Evolutionary conservation across 1,140 invertebrate species (phyloP).

Genomic region (Onthophagus taurus): DNA sequence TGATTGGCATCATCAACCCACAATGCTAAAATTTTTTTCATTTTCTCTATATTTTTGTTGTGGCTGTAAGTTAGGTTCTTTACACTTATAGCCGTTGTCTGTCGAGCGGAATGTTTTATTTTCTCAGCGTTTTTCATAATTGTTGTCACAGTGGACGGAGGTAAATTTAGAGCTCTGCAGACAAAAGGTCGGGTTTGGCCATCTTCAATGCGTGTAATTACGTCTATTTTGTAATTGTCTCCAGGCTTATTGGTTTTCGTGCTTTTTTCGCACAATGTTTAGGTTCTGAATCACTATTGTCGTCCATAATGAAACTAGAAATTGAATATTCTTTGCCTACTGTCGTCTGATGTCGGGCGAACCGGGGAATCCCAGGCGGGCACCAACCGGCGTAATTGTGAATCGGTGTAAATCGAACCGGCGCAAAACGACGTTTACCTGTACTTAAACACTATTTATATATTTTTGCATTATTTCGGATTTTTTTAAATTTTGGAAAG

Average conservation of each 20-base stretch:
- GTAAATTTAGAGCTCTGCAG: constrained; percentile 9
- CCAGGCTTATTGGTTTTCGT: constrained; percentile 3
- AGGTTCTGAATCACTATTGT: too few relatives aligned
- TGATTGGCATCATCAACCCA: too few relatives aligned
- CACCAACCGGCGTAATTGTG: too few relatives aligned
- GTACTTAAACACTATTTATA: too few relatives aligned
- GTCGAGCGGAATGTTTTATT: constrained; percentile 5
- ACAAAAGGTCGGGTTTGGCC: constrained; percentile 10
- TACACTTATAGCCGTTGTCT: constrained; percentile 9
- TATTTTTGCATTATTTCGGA: too few relatives aligned
- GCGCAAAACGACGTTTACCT: too few relatives aligned
- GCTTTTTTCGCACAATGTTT: constrained; percentile 11
- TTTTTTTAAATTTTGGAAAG: too few relatives aligned
- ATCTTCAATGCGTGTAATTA: constrained; percentile 13
- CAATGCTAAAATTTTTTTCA: constrained; percentile 11
- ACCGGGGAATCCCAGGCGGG: too few relatives aligned
- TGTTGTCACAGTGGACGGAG: constrained; percentile 14
- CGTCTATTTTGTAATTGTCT: constrained; percentile 12
- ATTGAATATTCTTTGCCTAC: too few relatives aligned
- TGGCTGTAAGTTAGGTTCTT: constrained; percentile 1
- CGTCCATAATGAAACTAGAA: too few relatives aligned
- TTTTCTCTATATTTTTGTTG: constrained; percentile 9
- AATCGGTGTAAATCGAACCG: too few relatives aligned
- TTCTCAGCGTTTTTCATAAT: constrained; percentile 13
- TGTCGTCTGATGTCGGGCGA: too few relatives aligned